phyloP scores from a whole-genome alignment of 2,113 vertebrate species.

The Bubo bubo region DNA sequence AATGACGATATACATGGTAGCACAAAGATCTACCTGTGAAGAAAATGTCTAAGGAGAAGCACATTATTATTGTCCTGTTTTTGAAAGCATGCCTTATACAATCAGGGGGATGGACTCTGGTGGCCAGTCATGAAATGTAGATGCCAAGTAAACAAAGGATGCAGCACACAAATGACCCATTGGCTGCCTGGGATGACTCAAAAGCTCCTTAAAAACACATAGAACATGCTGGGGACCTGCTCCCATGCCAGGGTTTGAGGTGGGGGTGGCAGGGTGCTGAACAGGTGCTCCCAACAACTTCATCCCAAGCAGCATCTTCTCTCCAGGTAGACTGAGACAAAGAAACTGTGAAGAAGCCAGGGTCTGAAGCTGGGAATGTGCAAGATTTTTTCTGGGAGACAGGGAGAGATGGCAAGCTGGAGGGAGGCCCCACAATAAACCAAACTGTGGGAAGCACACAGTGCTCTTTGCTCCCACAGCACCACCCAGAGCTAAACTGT shows the following conservation, averaged over 20 bases:
- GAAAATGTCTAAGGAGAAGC: neutral
- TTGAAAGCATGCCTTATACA: neutral
- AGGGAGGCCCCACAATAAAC: neutral
- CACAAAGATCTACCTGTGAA: neutral
- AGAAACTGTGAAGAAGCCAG: neutral
- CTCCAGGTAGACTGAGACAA: neutral
- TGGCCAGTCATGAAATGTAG: neutral
- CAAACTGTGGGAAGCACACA: neutral
- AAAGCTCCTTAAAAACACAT: neutral
- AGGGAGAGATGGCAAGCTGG: neutral
- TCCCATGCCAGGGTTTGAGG: neutral
- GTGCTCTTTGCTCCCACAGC: neutral
- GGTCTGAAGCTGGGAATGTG: neutral
- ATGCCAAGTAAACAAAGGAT: neutral
- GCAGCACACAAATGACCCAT: neutral
- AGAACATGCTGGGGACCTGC: neutral
- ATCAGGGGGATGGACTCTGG: neutral
- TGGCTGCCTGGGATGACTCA: neutral
- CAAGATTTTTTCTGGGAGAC: neutral
- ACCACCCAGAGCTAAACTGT: neutral
- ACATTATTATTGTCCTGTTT: neutral
- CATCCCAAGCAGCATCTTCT: neutral
- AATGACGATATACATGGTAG: accelerated
- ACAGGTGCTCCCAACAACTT: neutral
- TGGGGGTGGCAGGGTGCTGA: neutral